Conservation (phyloP, 2,888 invertebrate species). For the Strigamia transsilvanica region DNA sequence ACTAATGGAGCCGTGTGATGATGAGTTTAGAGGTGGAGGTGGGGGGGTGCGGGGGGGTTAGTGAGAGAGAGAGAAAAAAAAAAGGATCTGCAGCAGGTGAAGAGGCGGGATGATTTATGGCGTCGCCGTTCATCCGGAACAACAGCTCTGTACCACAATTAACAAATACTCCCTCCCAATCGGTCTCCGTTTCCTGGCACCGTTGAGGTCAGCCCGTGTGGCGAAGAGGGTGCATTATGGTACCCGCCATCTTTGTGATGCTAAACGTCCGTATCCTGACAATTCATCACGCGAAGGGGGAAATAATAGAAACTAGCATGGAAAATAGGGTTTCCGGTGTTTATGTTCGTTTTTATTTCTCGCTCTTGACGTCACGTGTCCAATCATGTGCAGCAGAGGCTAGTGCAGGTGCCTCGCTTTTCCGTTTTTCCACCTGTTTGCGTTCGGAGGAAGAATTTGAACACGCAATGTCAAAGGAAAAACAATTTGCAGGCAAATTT, state of each 20-base stretch:
- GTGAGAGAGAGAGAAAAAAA: background rate
- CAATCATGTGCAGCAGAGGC: slow-evolving; percentile 38
- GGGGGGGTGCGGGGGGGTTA: background rate
- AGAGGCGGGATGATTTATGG: slow-evolving; percentile 41
- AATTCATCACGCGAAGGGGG: slow-evolving; percentile 35
- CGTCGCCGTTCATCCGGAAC: slow-evolving; percentile 40
- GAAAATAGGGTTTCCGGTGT: slow-evolving; percentile 36
- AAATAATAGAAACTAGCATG: slow-evolving; percentile 28
- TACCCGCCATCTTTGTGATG: slow-evolving; percentile 41
- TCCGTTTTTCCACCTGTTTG: slow-evolving; percentile 42
- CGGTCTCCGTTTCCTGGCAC: slow-evolving; percentile 34
- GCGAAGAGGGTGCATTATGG: slow-evolving; percentile 35
- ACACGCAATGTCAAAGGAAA: background rate
- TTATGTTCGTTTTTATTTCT: slow-evolving; percentile 29
- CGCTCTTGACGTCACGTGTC: slow-evolving; percentile 17
- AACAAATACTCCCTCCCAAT: slow-evolving; percentile 31
- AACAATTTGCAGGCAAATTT: background rate
- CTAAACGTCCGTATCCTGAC: slow-evolving; percentile 38
- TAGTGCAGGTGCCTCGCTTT: slow-evolving; percentile 30
- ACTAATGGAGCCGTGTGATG: slow-evolving; percentile 41
- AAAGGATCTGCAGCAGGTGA: slow-evolving; percentile 20
- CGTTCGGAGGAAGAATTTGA: background rate
- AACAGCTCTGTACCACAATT: slow-evolving; percentile 39
- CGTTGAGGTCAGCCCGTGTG: slow-evolving; percentile 34
- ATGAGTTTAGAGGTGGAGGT: background rate